These are phyloP conservation scores for rat (Rattus norvegicus) DNA, from an alignment of 2,113 vertebrate species.

Conservation along the genomic window DNA sequence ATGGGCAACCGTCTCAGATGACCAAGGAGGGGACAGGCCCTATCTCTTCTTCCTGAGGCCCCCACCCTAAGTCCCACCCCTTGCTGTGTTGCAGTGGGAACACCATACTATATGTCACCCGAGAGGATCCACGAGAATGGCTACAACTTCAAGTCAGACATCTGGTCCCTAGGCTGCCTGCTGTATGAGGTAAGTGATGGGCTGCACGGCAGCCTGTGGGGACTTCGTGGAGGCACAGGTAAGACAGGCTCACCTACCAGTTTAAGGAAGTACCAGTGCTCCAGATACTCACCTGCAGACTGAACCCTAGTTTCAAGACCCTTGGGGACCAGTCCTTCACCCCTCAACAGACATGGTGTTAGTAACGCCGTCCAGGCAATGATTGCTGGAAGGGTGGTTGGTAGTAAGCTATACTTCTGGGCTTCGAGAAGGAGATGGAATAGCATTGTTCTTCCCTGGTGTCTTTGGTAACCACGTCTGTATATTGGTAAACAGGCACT, in stretches of 20 bases:
- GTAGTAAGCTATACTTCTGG: background rate
- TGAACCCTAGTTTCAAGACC: background rate
- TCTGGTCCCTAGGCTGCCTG: slow-evolving; percentile 99
- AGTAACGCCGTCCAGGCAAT: accelerated
- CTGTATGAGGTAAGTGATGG: slow-evolving; percentile 94
- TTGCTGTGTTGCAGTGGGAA: slow-evolving; percentile 93
- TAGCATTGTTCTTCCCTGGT: background rate
- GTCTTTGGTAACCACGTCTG: background rate
- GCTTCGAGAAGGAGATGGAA: background rate
- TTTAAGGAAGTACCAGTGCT: background rate
- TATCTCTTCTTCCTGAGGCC: background rate
- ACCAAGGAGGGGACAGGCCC: background rate
- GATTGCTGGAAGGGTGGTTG: background rate
- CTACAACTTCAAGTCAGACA: slow-evolving; percentile 99
- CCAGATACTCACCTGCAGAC: accelerated
- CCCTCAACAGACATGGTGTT: accelerated
- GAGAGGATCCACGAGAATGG: slow-evolving; percentile 99
- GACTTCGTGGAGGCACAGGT: accelerated
- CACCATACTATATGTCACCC: slow-evolving; percentile 99
- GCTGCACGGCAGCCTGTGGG: accelerated
- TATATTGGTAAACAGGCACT: background rate
- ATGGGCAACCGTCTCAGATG: accelerated
- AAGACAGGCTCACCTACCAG: background rate
- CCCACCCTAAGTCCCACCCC: background rate
- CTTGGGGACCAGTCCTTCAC: background rate